Evolutionary conservation across 2,113 vertebrate species (phyloP).

Genomic region (Anser brachyrhynchus): DNA sequence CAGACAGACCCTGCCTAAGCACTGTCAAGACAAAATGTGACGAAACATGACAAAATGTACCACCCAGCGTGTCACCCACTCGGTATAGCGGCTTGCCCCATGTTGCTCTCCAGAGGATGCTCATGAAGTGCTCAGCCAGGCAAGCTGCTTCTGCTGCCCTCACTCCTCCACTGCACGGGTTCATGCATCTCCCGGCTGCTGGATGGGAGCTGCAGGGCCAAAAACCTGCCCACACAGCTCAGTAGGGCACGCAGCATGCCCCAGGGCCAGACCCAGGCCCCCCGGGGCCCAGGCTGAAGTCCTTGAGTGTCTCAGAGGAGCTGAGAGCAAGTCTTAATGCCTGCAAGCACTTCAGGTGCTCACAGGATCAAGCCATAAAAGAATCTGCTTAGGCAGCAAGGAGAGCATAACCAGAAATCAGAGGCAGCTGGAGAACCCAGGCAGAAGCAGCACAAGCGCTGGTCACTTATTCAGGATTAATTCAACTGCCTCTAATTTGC

Average conservation of each 20-base stretch:
- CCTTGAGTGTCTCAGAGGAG: neutral
- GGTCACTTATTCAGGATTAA: constrained; percentile 8
- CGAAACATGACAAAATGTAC: neutral
- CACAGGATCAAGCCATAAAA: neutral
- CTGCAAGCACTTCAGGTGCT: neutral
- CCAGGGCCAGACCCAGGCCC: neutral
- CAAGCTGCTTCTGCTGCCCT: neutral
- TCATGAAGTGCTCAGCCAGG: neutral
- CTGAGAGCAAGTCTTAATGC: neutral
- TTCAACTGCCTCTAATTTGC: constrained; percentile 25
- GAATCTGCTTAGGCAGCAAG: neutral
- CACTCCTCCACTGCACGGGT: fast-evolving
- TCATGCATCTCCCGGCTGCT: neutral
- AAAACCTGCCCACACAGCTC: neutral
- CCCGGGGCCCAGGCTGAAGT: neutral
- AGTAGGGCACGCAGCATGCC: neutral
- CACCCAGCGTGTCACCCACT: neutral
- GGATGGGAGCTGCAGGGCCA: fast-evolving
- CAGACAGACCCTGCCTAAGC: neutral
- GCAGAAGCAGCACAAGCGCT: neutral
- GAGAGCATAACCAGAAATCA: neutral
- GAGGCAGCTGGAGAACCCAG: neutral
- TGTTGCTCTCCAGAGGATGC: neutral
- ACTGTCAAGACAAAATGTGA: neutral
- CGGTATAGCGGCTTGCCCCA: neutral